Base-by-base conservation (phyloP, 1,140 invertebrate species). In the Zelostemma sp. region DNA sequence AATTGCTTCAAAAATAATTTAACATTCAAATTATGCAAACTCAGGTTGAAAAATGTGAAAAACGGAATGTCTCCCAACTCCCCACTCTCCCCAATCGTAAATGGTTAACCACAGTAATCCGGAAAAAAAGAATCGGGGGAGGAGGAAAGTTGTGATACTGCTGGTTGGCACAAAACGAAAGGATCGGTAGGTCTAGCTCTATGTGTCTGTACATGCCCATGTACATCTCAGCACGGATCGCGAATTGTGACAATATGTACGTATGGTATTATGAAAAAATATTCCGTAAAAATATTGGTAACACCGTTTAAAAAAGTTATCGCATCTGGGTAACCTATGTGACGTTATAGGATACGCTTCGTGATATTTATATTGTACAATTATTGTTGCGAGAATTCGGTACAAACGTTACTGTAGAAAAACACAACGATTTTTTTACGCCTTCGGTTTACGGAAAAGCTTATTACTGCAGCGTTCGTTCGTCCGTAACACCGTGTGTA, bases 391-490 rank as follows among this genome's bases (percentile, higher is more conserved):
- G 83, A 82, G 81, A 74, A 70, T 72, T 84, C 77, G 81, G 82
- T 84, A 85, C 80, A 85, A 84, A 85, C 79, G 76, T 84, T 84
- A 85, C 77, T 83, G 81, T 85, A 84, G 80, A 84, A 85, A 25
- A 84, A 84, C 83, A 83, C 82, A 84, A 83, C 79, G 79, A 84
- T 80, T 84, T 73, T 73, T 68, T 38, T 66, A 59, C 63, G 63
- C 57, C 46, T 62, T 69, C 67, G 51, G 66, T 75, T 64, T 73
- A 76, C 70, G 72, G 65, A n/a, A 73, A 74, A 73, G 67, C 68
- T 75, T 78, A 68, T 78, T 73, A 65, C 65, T 68, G 67, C n/a
- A n/a, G n/a, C 66, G 55, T 65, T 73, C 62, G 60, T 64, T 61
- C 61, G 56, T 68, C 68, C 62, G 58, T 57, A 70, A 64, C 67